Evolutionary conservation across 2,113 vertebrate genomes (phyloP).

Genomic region (Antidorcas marsupialis): DNA sequence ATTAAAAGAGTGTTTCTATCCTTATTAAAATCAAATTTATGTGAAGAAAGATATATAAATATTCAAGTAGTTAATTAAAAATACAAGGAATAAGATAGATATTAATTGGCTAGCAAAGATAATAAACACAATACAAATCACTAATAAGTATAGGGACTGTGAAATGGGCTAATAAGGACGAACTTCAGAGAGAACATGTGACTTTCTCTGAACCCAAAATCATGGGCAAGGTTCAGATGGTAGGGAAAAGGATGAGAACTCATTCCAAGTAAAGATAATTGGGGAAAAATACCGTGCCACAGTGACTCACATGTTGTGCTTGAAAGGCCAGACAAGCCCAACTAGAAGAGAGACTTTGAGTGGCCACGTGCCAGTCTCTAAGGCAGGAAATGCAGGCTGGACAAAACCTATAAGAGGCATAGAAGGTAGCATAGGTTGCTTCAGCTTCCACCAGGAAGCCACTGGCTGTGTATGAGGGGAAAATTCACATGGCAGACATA

Average conservation of each 20-base stretch:
- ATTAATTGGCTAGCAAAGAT: neutral
- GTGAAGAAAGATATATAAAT: neutral
- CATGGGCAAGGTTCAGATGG: neutral
- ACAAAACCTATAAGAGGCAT: neutral
- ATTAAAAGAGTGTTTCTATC: neutral
- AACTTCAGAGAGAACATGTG: neutral
- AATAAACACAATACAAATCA: neutral
- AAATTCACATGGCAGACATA: neutral
- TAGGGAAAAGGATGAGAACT: neutral
- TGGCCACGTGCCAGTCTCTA: neutral
- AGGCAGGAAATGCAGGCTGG: neutral
- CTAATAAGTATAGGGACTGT: neutral
- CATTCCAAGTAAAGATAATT: neutral
- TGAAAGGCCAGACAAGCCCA: neutral
- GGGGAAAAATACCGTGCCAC: neutral
- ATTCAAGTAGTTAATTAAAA: slow-evolving; percentile 38
- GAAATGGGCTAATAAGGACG: neutral
- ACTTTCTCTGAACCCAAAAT: neutral
- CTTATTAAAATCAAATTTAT: slow-evolving; percentile 22
- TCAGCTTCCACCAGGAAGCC: neutral
- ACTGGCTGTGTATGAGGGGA: neutral
- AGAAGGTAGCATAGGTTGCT: neutral
- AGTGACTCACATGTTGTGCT: neutral
- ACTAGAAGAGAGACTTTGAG: neutral
- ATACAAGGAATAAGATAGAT: neutral